phyloP scores from a whole-genome alignment of 2,888 invertebrate species.

The Scrobipalpa costella region DNA sequence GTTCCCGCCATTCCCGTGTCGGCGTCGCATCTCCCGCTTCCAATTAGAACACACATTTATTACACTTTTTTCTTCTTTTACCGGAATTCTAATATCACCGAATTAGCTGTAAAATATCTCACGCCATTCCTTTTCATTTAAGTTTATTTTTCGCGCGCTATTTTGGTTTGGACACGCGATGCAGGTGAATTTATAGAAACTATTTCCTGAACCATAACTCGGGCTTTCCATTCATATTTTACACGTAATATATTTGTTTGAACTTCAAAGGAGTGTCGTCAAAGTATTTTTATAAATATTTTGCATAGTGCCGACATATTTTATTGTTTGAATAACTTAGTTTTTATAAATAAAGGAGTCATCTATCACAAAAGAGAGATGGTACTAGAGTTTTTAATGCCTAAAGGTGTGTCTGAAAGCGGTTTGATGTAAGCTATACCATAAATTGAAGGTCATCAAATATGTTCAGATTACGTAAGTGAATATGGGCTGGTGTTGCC shows the following conservation, averaged over 20 bases:
- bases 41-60: conserved; percentile 48
- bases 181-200: conserved; percentile 23
- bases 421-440: neutral
- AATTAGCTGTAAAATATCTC: conserved; percentile 20
- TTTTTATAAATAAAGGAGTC: neutral
- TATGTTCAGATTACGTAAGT: neutral
- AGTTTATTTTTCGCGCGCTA: conserved; percentile 11
- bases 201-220: conserved; percentile 18
- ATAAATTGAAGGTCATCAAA: neutral
- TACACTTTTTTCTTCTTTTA: conserved; percentile 39
- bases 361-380: neutral
- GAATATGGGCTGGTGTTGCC: conserved; percentile 20
- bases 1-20: conserved; percentile 57
- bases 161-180: conserved; percentile 24
- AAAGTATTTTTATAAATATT: conserved; percentile 8
- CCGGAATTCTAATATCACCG: conserved; percentile 49
- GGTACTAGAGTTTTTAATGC: neutral
- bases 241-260: conserved; percentile 9
- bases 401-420: neutral
- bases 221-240: conserved; percentile 12
- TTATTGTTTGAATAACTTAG: conserved; percentile 10
- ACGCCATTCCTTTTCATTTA: conserved; percentile 9
- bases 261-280: conserved; percentile 9
- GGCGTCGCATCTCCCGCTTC: conserved; percentile 47
- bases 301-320: conserved; percentile 9